phyloP scores from a whole-genome alignment of 2,113 vertebrate species.

The Oreochromis tanganicae region DNA sequence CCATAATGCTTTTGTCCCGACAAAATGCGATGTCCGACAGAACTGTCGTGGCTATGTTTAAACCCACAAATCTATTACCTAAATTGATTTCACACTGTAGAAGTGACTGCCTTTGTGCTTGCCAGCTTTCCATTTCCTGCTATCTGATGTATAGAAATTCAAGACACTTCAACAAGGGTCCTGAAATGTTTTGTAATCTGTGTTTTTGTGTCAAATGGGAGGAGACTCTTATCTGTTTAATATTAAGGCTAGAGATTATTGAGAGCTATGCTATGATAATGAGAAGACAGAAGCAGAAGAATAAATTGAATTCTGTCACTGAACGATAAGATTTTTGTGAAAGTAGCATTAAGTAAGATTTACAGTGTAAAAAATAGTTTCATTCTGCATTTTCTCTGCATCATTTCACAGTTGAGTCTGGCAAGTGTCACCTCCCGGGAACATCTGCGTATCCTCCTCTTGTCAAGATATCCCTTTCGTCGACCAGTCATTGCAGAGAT shows the following conservation, averaged over 20 bases:
- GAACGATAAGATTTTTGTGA: neutral
- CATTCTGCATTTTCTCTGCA: neutral
- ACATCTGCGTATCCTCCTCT: neutral
- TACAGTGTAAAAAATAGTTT: neutral
- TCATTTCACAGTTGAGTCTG: neutral
- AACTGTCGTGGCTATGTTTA: neutral
- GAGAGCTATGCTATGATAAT: neutral
- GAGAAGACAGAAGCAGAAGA: slow-evolving; percentile 3
- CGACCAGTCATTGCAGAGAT: neutral
- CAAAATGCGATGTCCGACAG: neutral
- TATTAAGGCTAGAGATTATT: slow-evolving; percentile 1
- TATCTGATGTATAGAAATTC: slow-evolving; percentile 18
- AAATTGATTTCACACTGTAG: neutral
- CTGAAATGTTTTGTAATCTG: slow-evolving; percentile 12
- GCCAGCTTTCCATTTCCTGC: neutral
- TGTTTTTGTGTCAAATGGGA: slow-evolving; percentile 2
- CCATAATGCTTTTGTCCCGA: neutral
- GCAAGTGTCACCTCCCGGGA: neutral
- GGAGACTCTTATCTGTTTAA: slow-evolving; percentile 3
- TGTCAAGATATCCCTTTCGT: neutral
- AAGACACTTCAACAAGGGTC: neutral
- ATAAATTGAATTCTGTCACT: slow-evolving; percentile 31
- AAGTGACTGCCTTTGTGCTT: neutral
- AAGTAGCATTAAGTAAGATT: neutral
- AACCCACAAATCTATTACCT: neutral